These are phyloP conservation scores for Paragorgia papillata DNA, from an alignment of 92 coral and sea anemone species.

Conservation along the genomic window DNA sequence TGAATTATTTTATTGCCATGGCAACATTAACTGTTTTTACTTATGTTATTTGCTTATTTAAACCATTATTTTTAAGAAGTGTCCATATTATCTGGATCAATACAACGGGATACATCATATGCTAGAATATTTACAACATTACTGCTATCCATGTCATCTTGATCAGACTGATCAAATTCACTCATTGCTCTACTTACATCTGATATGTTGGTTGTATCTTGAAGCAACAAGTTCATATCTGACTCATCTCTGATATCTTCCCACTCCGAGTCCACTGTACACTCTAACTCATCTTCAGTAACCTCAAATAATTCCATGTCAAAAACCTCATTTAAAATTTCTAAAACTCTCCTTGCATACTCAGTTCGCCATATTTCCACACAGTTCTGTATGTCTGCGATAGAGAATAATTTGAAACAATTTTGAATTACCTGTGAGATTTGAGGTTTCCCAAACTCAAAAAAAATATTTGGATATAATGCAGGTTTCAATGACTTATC, in stretches of 20 bases:
- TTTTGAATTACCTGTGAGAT: constrained; percentile 18
- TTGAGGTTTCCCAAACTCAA: constrained; percentile 30
- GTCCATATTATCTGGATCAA: constrained; percentile 1
- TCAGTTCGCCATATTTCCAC: constrained; percentile 42
- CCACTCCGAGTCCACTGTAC: constrained; percentile 1
- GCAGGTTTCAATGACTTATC: not conserved
- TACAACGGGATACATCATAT: constrained; percentile 2
- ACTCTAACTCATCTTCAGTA: not conserved
- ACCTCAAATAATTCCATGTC: not conserved
- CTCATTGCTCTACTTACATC: too few relatives aligned
- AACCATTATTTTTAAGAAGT: too few relatives aligned
- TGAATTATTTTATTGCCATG: too few relatives aligned
- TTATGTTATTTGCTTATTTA: too few relatives aligned
- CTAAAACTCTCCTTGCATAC: constrained; percentile 10
- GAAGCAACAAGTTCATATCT: constrained; percentile 7
- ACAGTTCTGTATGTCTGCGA: constrained; percentile 20
- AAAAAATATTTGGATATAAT: constrained; percentile 25
- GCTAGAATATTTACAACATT: constrained; percentile 1
- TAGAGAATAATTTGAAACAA: too few relatives aligned
- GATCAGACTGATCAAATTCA: constrained; percentile 14
- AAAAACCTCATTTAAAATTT: constrained; percentile 24
- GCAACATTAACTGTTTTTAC: too few relatives aligned
- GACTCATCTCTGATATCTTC: constrained; percentile 33
- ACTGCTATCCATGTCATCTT: constrained; percentile 10
- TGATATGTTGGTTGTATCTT: constrained; percentile 21